A percentile compares a stretch with the other conserved stretches of the same genome.
Evolutionary conservation across 2,888 invertebrate species (phyloP).

Genomic region (Lydus trimaculatus): DNA sequence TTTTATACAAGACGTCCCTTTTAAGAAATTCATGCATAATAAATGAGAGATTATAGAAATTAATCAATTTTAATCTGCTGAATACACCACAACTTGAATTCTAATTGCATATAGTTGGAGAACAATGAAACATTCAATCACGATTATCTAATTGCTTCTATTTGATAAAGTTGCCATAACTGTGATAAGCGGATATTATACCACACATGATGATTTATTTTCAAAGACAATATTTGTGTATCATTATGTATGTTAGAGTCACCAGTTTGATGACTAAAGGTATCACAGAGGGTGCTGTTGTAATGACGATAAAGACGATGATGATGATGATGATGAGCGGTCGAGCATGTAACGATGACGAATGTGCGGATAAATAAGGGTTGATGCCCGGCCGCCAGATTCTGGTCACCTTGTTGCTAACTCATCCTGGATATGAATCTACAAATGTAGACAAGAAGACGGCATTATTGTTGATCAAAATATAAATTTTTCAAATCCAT

Average conservation of each 20-base stretch:
- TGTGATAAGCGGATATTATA: slow-evolving; percentile 29
- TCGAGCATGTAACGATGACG: slow-evolving; percentile 49
- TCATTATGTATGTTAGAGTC: background rate
- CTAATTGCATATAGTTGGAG: slow-evolving; percentile 10
- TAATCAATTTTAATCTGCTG: slow-evolving; percentile 27
- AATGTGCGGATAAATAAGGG: slow-evolving; percentile 38
- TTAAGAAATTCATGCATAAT: background rate
- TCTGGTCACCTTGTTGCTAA: slow-evolving; percentile 53
- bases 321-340: slow-evolving; percentile 43
- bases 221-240: slow-evolving; percentile 9
- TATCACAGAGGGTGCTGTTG: slow-evolving; percentile 51
- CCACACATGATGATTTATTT: slow-evolving; percentile 17
- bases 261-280: slow-evolving; percentile 24
- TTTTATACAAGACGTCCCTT: background rate
- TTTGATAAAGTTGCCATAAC: slow-evolving; percentile 19
- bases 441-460: slow-evolving; percentile 10
- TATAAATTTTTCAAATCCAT: background rate
- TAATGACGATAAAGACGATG: background rate
- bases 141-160: slow-evolving; percentile 19
- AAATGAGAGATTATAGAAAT: background rate
- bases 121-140: slow-evolving; percentile 22
- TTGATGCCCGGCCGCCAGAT: slow-evolving; percentile 44
- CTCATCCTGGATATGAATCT: slow-evolving; percentile 57
- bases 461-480: background rate
- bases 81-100: slow-evolving; percentile 20